Conservation (phyloP, 1,140 invertebrate genomes). For the Philopotamus ludificatus region DNA sequence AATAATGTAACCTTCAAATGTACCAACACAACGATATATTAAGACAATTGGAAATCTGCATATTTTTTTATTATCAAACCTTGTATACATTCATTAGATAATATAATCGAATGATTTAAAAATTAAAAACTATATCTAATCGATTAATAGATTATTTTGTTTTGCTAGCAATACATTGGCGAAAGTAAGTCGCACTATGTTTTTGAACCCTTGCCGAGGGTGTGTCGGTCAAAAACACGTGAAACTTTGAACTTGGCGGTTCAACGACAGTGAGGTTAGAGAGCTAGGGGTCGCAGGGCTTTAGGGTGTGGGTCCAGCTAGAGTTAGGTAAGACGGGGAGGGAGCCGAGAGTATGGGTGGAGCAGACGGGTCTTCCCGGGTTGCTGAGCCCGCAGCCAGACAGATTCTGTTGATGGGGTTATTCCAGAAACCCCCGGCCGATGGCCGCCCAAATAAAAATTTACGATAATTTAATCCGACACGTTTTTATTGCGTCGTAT, state of each 20-base stretch:
- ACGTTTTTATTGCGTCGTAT: neutral
- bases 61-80: no score
- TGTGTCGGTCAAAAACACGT: neutral
- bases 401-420: neutral
- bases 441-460: neutral
- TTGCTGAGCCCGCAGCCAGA: slow-evolving; percentile 12
- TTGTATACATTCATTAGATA: no score
- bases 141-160: no score
- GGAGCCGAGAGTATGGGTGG: neutral
- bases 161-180: no score
- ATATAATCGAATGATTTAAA: no score
- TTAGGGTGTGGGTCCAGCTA: neutral
- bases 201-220: neutral
- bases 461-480: neutral
- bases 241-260: slow-evolving; percentile 11
- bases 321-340: neutral
- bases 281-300: neutral
- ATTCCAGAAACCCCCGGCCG: neutral
- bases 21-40: no score
- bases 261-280: neutral
- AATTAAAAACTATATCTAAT: no score
- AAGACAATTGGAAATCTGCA: no score
- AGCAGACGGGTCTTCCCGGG: neutral
- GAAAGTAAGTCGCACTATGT: no score
- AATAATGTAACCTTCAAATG: no score